Evolutionary conservation across 2,797 vertebrate genomes (phyloP).

Genomic region (Dicrostonyx torquatus): DNA sequence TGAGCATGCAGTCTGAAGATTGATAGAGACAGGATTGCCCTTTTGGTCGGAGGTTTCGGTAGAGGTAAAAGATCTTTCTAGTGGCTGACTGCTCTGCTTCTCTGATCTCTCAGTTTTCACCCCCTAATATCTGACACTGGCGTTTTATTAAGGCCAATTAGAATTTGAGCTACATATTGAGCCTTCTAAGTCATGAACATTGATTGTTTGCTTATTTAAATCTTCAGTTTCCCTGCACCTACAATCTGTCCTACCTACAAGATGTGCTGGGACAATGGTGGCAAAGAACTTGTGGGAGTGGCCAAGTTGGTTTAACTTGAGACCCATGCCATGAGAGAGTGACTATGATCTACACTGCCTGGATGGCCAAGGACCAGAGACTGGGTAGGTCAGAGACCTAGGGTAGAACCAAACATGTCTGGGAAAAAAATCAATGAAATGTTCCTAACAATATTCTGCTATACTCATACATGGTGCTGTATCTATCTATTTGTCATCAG

Average conservation of each 20-base stretch:
- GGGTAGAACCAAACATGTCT: background rate
- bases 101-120: too few species aligned
- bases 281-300: background rate
- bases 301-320: background rate
- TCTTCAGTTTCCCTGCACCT: background rate
- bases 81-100: too few species aligned
- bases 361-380: too few species aligned
- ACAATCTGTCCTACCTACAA: background rate
- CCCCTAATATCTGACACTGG: too few species aligned
- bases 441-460: background rate
- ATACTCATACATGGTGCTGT: background rate
- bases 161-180: background rate
- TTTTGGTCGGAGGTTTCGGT: too few species aligned
- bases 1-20: too few species aligned
- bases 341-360: background rate
- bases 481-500: background rate
- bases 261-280: too few species aligned
- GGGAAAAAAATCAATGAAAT: background rate
- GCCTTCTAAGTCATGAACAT: background rate
- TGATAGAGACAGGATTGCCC: too few species aligned
- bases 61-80: too few species aligned
- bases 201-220: background rate
- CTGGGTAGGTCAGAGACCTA: background rate
- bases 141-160: too few species aligned
- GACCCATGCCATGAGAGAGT: background rate